Conservation (phyloP, 1,140 invertebrate genomes). For the Periplaneta americana region DNA sequence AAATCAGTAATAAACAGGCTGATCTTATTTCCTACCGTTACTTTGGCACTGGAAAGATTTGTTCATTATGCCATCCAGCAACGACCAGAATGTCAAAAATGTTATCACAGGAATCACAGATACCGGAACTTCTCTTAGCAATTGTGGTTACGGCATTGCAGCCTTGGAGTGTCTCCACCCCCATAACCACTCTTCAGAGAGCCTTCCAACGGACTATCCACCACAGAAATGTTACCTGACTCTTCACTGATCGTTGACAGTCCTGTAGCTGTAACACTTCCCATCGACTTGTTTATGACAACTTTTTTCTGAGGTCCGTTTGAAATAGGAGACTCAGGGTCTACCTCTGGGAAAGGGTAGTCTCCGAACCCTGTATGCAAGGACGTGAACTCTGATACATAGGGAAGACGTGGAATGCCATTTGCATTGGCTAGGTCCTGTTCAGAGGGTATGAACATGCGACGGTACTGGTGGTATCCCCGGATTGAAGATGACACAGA, state of each 20-base stretch:
- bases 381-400: slow-evolving; percentile 4
- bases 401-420: background rate
- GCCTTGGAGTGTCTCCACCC: background rate
- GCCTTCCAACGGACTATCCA: slow-evolving; percentile 11
- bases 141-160: background rate
- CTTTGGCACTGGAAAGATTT: background rate
- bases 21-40: background rate
- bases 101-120: background rate
- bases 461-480: slow-evolving; percentile 17
- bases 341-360: slow-evolving; percentile 5
- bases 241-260: slow-evolving; percentile 19
- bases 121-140: background rate
- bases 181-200: background rate
- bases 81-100: background rate
- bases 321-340: background rate
- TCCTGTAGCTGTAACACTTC: background rate
- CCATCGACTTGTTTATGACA: background rate
- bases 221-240: slow-evolving; percentile 6
- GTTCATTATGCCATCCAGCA: background rate
- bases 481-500: slow-evolving; percentile 3
- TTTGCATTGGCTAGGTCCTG: background rate
- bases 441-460: slow-evolving; percentile 15
- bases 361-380: slow-evolving; percentile 6
- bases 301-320: background rate
- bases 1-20: background rate